Conservation (phyloP, 2,113 vertebrate species). For the Girardinichthys multiradiatus region DNA sequence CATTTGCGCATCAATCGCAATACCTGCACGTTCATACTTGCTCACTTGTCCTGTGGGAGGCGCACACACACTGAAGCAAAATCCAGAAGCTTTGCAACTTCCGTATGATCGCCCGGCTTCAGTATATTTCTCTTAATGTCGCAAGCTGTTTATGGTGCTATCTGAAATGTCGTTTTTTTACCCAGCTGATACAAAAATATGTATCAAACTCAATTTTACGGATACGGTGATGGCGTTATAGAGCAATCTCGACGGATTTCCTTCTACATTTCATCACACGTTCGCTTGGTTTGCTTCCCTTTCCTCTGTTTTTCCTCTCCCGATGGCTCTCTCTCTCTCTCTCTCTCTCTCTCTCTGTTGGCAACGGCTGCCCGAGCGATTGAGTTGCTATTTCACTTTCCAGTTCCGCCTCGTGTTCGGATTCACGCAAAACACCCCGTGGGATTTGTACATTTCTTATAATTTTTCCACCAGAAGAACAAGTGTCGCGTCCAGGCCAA, state of each 20-base stretch:
- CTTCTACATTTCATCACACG: neutral
- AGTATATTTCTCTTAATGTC: neutral
- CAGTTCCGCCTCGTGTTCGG: neutral
- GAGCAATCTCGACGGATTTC: constrained; percentile 5
- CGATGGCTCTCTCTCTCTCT: neutral
- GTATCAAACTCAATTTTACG: neutral
- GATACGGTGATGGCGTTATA: neutral
- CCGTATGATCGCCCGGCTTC: neutral
- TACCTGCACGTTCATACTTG: neutral
- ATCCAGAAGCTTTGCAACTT: neutral
- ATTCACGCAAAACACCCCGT: constrained; percentile 1
- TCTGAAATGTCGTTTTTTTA: neutral
- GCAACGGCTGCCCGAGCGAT: too few relatives aligned
- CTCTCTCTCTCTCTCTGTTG: too few relatives aligned
- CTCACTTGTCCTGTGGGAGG: constrained; percentile 48
- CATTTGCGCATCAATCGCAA: neutral
- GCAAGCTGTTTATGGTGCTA: neutral
- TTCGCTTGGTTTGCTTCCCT: neutral
- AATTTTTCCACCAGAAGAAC: neutral
- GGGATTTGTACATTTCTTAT: neutral
- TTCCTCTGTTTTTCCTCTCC: neutral
- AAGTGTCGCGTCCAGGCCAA: neutral
- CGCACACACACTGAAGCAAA: constrained; percentile 19
- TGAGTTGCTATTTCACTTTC: too few relatives aligned
- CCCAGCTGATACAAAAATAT: neutral